Percentiles rank a stretch among this genome's conserved stretches.
phyloP scores from a whole-genome alignment of 2,888 invertebrate species.

The Drosophila siamana region DNA sequence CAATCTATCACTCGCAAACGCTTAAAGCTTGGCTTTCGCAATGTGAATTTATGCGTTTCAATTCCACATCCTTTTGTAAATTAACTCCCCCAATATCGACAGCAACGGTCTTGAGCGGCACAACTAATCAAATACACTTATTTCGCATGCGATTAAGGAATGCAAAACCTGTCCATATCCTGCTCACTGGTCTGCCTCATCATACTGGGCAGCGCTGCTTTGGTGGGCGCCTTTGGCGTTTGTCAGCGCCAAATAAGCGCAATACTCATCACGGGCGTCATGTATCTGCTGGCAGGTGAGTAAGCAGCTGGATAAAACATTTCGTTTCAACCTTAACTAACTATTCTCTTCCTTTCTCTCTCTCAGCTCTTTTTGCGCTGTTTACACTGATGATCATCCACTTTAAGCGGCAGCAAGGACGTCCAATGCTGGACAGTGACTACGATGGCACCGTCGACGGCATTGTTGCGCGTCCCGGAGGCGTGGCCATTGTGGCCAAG shows the following conservation, averaged over 20 bases:
- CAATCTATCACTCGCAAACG: neutral
- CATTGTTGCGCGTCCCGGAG: constrained; percentile 87
- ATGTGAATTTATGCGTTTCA: neutral
- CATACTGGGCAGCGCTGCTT: constrained; percentile 93
- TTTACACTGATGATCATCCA: constrained; percentile 97
- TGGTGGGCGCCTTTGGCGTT: constrained; percentile 95
- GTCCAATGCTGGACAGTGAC: constrained; percentile 87
- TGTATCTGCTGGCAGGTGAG: constrained; percentile 96
- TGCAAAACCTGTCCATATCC: constrained; percentile 98
- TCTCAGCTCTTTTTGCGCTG: constrained; percentile 93
- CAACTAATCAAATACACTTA: constrained; percentile 13
- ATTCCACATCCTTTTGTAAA: constrained; percentile 24
- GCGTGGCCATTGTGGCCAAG: constrained; percentile 86
- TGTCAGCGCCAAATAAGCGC: constrained; percentile 97
- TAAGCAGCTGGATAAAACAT: constrained; percentile 11
- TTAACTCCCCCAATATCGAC: neutral
- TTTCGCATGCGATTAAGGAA: constrained; percentile 87
- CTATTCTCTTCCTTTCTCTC: neutral
- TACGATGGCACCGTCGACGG: constrained; percentile 90
- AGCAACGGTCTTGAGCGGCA: neutral
- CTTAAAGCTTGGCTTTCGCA: constrained; percentile 22
- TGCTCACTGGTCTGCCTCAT: constrained; percentile 97
- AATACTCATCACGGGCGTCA: constrained; percentile 96
- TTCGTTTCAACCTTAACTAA: neutral
- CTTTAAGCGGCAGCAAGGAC: constrained; percentile 92